Percentiles rank a stretch among this genome's conserved stretches.
These are phyloP conservation scores for Nyctibius bracteatus DNA, from an alignment of 2,113 vertebrate species.

Conservation along the genomic window DNA sequence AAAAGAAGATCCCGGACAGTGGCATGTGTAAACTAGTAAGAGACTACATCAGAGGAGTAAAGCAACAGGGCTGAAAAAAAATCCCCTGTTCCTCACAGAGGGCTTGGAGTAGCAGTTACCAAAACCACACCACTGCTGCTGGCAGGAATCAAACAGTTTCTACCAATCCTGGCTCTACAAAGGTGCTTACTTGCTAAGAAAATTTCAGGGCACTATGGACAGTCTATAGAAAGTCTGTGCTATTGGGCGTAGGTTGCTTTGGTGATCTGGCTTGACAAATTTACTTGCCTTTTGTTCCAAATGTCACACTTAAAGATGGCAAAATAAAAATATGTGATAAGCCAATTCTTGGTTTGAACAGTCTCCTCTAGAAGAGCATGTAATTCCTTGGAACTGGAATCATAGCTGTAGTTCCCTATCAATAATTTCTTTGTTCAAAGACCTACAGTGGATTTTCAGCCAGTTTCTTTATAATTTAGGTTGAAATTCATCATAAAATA, in stretches of 20 bases:
- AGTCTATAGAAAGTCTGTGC: neutral
- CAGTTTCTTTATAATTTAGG: neutral
- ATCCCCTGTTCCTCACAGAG: neutral
- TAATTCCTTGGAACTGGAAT: neutral
- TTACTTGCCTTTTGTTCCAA: neutral
- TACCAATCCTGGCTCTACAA: neutral
- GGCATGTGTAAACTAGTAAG: neutral
- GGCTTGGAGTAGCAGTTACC: neutral
- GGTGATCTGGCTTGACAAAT: neutral
- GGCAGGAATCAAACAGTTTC: neutral
- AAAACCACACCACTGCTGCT: neutral
- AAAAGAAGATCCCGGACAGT: neutral
- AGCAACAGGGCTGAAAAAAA: neutral
- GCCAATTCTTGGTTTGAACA: neutral
- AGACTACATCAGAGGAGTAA: neutral
- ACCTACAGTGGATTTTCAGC: neutral
- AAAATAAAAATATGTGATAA: neutral
- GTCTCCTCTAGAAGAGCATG: neutral
- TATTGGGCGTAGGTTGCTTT: neutral
- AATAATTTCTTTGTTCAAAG: neutral
- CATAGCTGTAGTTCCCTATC: neutral
- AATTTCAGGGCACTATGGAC: neutral
- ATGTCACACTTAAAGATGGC: neutral
- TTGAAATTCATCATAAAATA: slow-evolving; percentile 28
- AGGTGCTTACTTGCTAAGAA: neutral